Base-by-base conservation (phyloP, 53 echinoderm and acorn worm species). In the Stichopus horrens region DNA sequence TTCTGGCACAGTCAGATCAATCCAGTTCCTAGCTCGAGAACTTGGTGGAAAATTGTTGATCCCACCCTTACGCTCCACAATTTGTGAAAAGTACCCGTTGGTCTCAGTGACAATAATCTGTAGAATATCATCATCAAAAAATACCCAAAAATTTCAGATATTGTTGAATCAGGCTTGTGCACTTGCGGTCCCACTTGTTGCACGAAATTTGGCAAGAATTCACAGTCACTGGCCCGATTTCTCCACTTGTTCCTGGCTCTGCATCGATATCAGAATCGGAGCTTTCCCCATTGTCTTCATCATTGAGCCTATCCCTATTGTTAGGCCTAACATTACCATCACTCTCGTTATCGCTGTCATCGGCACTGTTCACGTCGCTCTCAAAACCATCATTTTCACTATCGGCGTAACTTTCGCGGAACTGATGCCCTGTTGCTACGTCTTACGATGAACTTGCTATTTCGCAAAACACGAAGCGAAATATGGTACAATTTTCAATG, bases 101-200 rank as follows among this genome's bases (percentile, higher is more conserved):
- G 52, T 76, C 77, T 23, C 77, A 76, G 77, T 76, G 10, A 76
- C 77, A 76, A 76, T 76, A 37, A 52, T 37, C 10, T 76, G 37
- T 5, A 76, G 51, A 14, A 76, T 76, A 76, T 76, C 51, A 37
- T 76, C 77, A 37, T 4, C 4, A 76, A 23, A 21, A 76, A 37
- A 37, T 76, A 76, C 51, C 51, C 23, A 76, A 76, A 76, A 76
- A 76, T 76, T 23, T 76, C 52, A 76, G 77, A 76, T 23, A 76
- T 76, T 76, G 77, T 76, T 23, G 77, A 76, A 4, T 76, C 77
- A 6, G 5, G 4, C 22, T 10, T 76, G 77, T 76, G 77, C 4
- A 76, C 8, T 37, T 37, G 22, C 9, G 77, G 5, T 76, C 77
- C 51, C 77, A 76, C 77, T 76, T 76, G 37, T 53, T 37, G 5